phyloP scores from a whole-genome alignment of 64 coral and sea anemone species.

The Orbicella faveolata region DNA sequence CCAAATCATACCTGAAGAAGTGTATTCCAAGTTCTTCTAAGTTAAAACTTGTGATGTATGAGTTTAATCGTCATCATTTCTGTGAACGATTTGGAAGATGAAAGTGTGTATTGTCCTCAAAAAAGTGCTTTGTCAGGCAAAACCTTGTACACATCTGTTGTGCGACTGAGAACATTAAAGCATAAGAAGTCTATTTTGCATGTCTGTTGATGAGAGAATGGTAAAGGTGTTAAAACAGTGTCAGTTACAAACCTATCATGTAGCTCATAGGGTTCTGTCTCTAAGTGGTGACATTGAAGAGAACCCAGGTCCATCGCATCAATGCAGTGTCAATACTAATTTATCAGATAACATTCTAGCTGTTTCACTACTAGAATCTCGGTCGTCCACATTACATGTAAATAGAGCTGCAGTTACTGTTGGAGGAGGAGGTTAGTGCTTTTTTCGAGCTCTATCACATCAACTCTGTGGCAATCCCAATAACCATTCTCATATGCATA shows the following conservation, averaged over 20 bases:
- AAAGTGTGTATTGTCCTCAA: constrained; percentile 17
- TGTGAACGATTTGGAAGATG: neutral
- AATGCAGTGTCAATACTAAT: constrained; percentile 24
- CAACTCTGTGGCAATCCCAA: constrained; percentile 19
- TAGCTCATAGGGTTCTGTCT: constrained; percentile 7
- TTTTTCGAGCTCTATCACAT: neutral
- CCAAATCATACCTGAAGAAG: neutral
- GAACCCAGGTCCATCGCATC: constrained; percentile 42
- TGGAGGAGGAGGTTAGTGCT: constrained; percentile 49
- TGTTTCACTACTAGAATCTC: neutral
- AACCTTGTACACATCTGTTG: constrained; percentile 1
- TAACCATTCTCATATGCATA: constrained; percentile 27
- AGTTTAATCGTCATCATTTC: constrained; percentile 1
- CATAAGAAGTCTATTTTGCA: constrained; percentile 41
- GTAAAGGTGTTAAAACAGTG: constrained; percentile 33
- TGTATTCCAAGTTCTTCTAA: neutral
- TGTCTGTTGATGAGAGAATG: constrained; percentile 9
- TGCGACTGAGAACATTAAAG: constrained; percentile 33
- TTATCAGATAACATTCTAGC: constrained; percentile 20
- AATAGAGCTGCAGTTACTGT: constrained; percentile 29
- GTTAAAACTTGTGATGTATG: neutral
- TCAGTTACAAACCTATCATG: constrained; percentile 2
- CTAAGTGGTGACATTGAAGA: constrained; percentile 66
- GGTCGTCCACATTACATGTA: no score
- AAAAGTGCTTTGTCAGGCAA: constrained; percentile 19